Evolutionary conservation across 2,113 vertebrate species (phyloP).

Genomic region (Apodemus sylvaticus): DNA sequence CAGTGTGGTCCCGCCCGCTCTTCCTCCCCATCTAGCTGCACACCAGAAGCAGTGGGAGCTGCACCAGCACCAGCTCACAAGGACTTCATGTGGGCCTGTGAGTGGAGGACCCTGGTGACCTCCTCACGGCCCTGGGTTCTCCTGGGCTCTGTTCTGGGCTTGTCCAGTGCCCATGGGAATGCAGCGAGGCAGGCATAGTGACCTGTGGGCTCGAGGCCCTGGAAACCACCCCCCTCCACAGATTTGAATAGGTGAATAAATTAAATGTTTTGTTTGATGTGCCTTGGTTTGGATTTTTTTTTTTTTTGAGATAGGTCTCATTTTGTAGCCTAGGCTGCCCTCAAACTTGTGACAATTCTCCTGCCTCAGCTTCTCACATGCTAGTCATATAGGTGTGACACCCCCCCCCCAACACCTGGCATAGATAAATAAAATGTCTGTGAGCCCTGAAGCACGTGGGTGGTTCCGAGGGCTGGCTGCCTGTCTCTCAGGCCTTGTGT

Average conservation of each 20-base stretch:
- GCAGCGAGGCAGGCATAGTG: not conserved
- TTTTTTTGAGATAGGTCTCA: not conserved
- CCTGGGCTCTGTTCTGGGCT: not conserved
- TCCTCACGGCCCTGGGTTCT: not conserved
- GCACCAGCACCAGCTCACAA: not conserved
- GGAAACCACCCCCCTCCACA: not conserved
- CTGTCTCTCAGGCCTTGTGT: not conserved
- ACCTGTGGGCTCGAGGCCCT: no score
- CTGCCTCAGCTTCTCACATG: not conserved
- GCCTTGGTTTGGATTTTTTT: not conserved
- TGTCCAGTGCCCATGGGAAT: not conserved
- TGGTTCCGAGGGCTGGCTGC: not conserved
- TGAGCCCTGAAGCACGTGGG: not conserved
- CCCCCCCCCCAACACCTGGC: no score
- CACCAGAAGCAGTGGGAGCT: not conserved
- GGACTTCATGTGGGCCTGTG: not conserved
- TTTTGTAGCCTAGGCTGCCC: not conserved
- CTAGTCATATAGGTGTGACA: not conserved
- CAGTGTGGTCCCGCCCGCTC: not conserved
- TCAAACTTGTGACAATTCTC: not conserved
- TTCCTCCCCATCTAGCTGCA: not conserved
- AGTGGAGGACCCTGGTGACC: not conserved
- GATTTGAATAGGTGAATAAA: not conserved
- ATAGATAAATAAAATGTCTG: not conserved
- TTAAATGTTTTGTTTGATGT: not conserved